Evolutionary conservation across 92 coral and sea anemone genomes (phyloP).

Genomic region (Scolanthus callimorphus): DNA sequence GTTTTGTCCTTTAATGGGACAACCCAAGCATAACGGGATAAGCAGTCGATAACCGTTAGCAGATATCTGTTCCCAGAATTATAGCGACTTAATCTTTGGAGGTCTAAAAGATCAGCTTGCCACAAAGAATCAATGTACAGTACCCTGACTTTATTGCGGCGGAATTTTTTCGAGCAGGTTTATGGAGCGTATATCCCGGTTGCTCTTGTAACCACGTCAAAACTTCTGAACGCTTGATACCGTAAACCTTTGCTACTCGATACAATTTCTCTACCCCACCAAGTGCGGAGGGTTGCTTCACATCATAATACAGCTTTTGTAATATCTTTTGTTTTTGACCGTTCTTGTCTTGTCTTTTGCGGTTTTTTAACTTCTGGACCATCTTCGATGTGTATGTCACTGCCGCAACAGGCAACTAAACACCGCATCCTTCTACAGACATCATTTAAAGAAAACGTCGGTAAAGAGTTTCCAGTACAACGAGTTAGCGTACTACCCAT

Average conservation of each 20-base stretch:
- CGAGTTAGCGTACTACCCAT: no score
- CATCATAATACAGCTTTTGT: slow-evolving; percentile 2
- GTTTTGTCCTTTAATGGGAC: slow-evolving; percentile 2
- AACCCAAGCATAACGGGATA: slow-evolving; percentile 2
- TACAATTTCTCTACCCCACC: slow-evolving; percentile 1
- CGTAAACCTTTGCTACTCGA: not conserved
- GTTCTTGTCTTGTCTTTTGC: no score
- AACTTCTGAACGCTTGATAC: not conserved
- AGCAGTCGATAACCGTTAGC: slow-evolving; percentile 2
- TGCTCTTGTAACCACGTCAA: slow-evolving; percentile 1
- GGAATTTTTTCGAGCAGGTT: not conserved
- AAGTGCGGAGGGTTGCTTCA: not conserved
- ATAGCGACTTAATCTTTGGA: not conserved
- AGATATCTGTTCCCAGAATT: slow-evolving; percentile 1
- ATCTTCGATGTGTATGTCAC: not conserved
- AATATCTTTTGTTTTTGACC: not conserved
- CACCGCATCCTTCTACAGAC: not conserved
- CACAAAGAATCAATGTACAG: slow-evolving; percentile 3
- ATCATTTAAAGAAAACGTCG: slow-evolving; percentile 2
- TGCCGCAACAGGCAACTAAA: not conserved
- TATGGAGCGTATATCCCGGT: slow-evolving; percentile 6
- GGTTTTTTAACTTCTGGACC: no score
- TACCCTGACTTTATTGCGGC: slow-evolving; percentile 1
- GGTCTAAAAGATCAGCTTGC: not conserved
- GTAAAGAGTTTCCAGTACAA: no score